phyloP scores from a whole-genome alignment of 2,888 invertebrate species.

The Hypselothyrea guttata region DNA sequence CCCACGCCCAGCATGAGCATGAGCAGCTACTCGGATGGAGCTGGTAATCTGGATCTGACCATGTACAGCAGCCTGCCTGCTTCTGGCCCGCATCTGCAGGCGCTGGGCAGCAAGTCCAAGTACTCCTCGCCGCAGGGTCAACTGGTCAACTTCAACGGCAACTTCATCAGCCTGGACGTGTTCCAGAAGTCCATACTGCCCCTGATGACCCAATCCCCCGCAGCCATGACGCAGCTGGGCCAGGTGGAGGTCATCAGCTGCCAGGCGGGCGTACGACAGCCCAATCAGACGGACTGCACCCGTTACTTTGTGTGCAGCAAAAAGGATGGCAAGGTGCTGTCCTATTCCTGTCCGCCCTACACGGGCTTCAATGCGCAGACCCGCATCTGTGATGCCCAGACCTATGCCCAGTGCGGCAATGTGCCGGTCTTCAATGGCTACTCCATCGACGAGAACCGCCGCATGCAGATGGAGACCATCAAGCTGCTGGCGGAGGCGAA shows the following conservation, averaged over 20 bases:
- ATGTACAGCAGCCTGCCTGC: slow-evolving; percentile 41
- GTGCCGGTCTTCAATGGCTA: slow-evolving; percentile 61
- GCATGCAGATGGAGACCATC: slow-evolving; percentile 78
- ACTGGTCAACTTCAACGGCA: slow-evolving; percentile 78
- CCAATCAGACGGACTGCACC: slow-evolving; percentile 83
- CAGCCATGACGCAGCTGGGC: slow-evolving; percentile 51
- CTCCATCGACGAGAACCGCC: slow-evolving; percentile 73
- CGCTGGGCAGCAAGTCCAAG: slow-evolving; percentile 34
- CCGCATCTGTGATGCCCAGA: slow-evolving; percentile 82
- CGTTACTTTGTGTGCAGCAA: slow-evolving; percentile 83
- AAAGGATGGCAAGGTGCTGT: slow-evolving; percentile 80
- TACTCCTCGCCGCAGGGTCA: slow-evolving; percentile 51
- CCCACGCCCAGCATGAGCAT: slow-evolving; percentile 49
- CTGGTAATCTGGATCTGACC: slow-evolving; percentile 48
- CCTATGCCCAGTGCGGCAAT: slow-evolving; percentile 80
- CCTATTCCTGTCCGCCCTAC: slow-evolving; percentile 83
- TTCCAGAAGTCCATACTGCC: slow-evolving; percentile 79
- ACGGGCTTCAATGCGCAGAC: slow-evolving; percentile 83
- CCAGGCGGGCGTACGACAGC: slow-evolving; percentile 81
- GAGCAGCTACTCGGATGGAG: slow-evolving; percentile 51
- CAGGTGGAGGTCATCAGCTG: slow-evolving; percentile 82
- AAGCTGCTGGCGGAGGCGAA: slow-evolving; percentile 80
- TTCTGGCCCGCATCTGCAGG: slow-evolving; percentile 10
- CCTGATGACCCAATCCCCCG: slow-evolving; percentile 61
- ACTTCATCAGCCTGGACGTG: slow-evolving; percentile 78